Base-by-base conservation (phyloP, 2,888 invertebrate genomes). In the Amblyteles armatorius region DNA sequence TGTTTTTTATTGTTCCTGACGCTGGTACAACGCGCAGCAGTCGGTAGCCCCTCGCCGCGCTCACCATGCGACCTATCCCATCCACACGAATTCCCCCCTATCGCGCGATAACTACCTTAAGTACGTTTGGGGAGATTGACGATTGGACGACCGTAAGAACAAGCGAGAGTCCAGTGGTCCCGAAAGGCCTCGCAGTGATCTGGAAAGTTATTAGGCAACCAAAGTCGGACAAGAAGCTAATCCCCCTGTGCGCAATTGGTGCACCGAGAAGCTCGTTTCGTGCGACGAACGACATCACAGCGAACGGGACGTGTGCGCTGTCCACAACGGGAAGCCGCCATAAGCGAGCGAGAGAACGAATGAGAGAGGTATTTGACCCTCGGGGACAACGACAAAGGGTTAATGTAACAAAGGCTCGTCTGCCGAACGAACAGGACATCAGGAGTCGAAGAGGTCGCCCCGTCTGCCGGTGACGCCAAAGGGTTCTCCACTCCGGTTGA, bases 321-420 rank as follows among this genome's bases (percentile, higher is more conserved):
- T 33, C 33, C 44, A 68, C 57, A 55, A 74, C 57, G 48, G 22
- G 74, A 22, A n/a, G 29, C 13, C 48, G 29, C 3, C 44, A 22
- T 19, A n/a, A 26, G 33, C 44, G 65, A 65, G 65, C 13, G 52
- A 63, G 69, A n/a, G 60, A 63, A 57, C n/a, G 67, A 60, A 26
- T 33, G n/a, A 36, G 55, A 11, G 69, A 83, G 87, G 72, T 82
- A 69, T 72, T 84, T 79, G 84, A 69, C 79, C 79, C 57, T 77
- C 60, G 60, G 82, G 50, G 7, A n/a, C 77, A 55, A 71, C 69
- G 68, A 84, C 82, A 87, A 90, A 89, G 90, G 90, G 89, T 90
- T 90, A 88, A 90, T 84, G 83, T 82, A 82, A 89, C 90, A 90
- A 90, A 89, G 88, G 83, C 29, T 86, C 72, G 85, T 85, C 86